Conservation (phyloP, 2,113 vertebrate genomes). For the Catharus minimus region DNA sequence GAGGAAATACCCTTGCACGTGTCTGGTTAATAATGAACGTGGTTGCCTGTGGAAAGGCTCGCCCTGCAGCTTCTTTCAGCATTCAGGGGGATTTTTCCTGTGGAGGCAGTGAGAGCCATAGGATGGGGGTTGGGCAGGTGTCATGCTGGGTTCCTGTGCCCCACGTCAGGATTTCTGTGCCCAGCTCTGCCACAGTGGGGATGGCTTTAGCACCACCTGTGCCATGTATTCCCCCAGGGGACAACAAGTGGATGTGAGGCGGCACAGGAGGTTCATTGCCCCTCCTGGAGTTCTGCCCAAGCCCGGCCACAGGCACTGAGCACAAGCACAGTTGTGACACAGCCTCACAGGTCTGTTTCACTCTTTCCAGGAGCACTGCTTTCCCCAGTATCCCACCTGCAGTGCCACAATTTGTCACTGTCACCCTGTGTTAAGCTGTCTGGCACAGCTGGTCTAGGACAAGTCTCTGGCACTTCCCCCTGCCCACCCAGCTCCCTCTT, state of each 20-base stretch:
- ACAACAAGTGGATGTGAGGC: rapidly evolving
- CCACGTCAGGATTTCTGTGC: background rate
- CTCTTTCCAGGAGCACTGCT: background rate
- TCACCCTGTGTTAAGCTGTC: background rate
- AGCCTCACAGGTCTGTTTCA: background rate
- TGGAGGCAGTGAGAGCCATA: rapidly evolving
- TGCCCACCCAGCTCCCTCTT: background rate
- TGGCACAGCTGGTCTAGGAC: background rate
- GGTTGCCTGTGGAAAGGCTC: background rate
- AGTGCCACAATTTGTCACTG: background rate
- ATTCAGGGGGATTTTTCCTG: background rate
- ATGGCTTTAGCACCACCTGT: rapidly evolving
- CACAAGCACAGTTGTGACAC: background rate
- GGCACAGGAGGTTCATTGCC: background rate
- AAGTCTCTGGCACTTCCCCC: background rate
- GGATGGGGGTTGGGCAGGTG: rapidly evolving
- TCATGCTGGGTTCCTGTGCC: background rate
- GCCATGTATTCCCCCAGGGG: background rate
- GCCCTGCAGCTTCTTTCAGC: background rate
- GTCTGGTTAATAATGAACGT: background rate
- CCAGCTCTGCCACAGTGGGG: rapidly evolving
- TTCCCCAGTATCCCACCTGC: background rate
- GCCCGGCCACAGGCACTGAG: rapidly evolving
- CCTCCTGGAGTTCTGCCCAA: background rate
- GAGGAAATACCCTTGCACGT: background rate